phyloP scores from a whole-genome alignment of 37 sponge, comb jelly and placozoan species.

The Corticium candelabrum region DNA sequence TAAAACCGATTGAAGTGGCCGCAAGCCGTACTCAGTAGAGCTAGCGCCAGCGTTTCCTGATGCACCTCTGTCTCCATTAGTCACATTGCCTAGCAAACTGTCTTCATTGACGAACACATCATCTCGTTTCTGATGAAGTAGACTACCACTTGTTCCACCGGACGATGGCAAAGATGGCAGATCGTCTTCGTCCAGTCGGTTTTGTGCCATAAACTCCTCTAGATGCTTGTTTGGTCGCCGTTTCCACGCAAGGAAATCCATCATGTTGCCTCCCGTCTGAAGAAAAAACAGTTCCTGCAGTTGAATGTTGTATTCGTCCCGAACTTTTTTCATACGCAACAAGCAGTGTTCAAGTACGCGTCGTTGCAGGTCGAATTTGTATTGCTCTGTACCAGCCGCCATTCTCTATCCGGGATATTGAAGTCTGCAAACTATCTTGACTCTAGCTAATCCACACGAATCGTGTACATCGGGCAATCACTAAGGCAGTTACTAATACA shows the following conservation, averaged over 20 bases:
- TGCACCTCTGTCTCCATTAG: not conserved
- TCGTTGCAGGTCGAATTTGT: no score
- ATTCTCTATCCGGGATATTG: no score
- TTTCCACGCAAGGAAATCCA: slow-evolving; percentile 75
- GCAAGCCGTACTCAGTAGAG: not conserved
- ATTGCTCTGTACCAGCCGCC: no score
- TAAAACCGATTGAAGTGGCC: not conserved
- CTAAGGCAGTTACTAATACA: no score
- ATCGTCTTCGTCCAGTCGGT: slow-evolving; percentile 34
- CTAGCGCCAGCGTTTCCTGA: not conserved
- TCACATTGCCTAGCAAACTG: not conserved
- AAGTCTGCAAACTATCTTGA: no score
- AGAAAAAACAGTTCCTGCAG: slow-evolving; percentile 85
- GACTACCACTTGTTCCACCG: slow-evolving; percentile 7
- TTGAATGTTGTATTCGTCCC: slow-evolving; percentile 21
- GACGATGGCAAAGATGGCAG: slow-evolving; percentile 1
- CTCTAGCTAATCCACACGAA: no score
- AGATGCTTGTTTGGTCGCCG: slow-evolving; percentile 46
- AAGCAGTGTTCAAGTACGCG: slow-evolving; percentile 19
- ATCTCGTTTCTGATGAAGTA: slow-evolving; percentile 11
- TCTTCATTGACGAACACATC: no score
- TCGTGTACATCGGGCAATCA: no score
- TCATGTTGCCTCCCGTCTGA: slow-evolving; percentile 65
- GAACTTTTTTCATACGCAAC: slow-evolving; percentile 18
- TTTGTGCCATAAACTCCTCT: slow-evolving; percentile 56